Evolutionary conservation across 2,888 invertebrate genomes (phyloP).

Genomic region (Eupithecia abbreviata): DNA sequence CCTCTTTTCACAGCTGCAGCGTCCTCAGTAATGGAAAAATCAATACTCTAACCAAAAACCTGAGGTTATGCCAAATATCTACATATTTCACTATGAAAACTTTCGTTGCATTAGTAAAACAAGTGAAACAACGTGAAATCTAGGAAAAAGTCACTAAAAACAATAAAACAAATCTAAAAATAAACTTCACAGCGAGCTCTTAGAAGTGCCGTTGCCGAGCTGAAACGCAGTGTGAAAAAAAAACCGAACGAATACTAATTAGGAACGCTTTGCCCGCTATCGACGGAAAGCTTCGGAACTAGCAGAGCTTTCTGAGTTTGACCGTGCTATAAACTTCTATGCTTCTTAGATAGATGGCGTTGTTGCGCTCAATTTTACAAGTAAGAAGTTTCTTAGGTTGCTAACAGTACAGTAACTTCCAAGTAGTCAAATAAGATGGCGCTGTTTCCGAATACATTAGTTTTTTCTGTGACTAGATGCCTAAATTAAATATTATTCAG

Average conservation of each 20-base stretch:
- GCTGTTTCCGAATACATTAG: slow-evolving; percentile 5
- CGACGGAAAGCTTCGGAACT: slow-evolving; percentile 40
- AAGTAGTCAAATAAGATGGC: slow-evolving; percentile 41
- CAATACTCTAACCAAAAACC: slow-evolving; percentile 32
- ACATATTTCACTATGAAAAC: slow-evolving; percentile 15
- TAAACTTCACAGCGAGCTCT: slow-evolving; percentile 36
- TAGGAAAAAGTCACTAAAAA: slow-evolving; percentile 13
- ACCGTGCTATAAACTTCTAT: slow-evolving; percentile 4
- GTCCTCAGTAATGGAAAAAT: slow-evolving; percentile 31
- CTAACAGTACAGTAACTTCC: slow-evolving; percentile 23
- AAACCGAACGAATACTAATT: slow-evolving; percentile 21
- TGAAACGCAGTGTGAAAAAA: slow-evolving; percentile 32
- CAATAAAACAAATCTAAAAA: slow-evolving; percentile 30
- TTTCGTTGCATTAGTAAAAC: not conserved
- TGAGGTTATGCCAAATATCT: not conserved
- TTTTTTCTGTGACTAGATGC: too few relatives aligned
- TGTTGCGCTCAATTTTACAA: not conserved
- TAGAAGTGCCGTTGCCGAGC: slow-evolving; percentile 25
- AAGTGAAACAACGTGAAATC: not conserved
- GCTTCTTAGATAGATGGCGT: slow-evolving; percentile 20
- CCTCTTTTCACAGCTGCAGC: slow-evolving; percentile 16
- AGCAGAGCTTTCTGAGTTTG: not conserved
- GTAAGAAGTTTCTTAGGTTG: too few relatives aligned
- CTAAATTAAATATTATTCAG: too few relatives aligned
- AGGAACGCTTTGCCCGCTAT: slow-evolving; percentile 18